phyloP scores from a whole-genome alignment of 2,797 vertebrate genomes.

The Nannoperca obscura region DNA sequence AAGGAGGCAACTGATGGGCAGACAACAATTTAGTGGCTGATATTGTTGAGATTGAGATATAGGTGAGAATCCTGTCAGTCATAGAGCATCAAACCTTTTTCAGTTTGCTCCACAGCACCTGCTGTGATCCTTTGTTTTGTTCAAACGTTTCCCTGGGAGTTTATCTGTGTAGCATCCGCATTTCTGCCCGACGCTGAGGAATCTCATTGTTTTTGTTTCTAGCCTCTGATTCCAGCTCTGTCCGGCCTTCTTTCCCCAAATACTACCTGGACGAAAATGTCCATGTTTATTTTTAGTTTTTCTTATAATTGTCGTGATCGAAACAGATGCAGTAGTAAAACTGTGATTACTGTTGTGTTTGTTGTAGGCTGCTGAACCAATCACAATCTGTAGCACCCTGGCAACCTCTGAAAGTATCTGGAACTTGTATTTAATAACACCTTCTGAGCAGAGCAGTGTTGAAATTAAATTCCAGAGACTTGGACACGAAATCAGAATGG shows the following conservation, averaged over 20 bases:
- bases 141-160: background rate
- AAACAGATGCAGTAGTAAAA: background rate
- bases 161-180: background rate
- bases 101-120: background rate
- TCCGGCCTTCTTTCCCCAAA: background rate
- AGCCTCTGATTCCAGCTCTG: background rate
- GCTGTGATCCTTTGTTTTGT: background rate
- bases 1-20: too few relatives aligned
- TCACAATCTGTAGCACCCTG: background rate
- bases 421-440: background rate
- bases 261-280: background rate
- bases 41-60: background rate
- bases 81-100: background rate
- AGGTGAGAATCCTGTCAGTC: too few relatives aligned
- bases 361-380: background rate
- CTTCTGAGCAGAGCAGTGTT: background rate
- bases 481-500: background rate
- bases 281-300: background rate
- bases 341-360: background rate
- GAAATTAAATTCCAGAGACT: background rate
- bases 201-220: background rate
- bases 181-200: constrained; percentile 1
- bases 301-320: background rate
- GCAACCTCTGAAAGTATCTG: background rate
- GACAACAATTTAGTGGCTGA: background rate